Percentiles rank a stretch among this genome's conserved stretches.
phyloP scores from a whole-genome alignment of 2,797 vertebrate genomes.

The Luscinia luscinia region DNA sequence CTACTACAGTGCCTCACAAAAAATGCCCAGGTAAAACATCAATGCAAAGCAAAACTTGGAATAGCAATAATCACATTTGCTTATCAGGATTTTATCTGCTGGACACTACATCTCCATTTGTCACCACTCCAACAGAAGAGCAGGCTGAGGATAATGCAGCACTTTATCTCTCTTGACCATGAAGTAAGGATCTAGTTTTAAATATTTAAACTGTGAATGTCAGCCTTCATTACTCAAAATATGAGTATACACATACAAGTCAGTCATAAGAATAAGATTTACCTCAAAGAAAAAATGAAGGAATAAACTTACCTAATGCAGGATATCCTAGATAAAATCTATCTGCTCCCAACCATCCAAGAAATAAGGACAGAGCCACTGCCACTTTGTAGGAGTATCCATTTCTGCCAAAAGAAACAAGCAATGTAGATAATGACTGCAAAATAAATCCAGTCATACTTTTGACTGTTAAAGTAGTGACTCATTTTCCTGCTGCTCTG shows the following conservation, averaged over 20 bases:
- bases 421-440: constrained; percentile 18
- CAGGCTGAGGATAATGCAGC: neutral
- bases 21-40: neutral
- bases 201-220: neutral
- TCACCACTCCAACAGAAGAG: neutral
- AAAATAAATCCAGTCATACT: constrained; percentile 18
- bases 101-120: neutral
- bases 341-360: constrained; percentile 97
- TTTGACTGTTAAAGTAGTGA: constrained; percentile 46
- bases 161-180: constrained; percentile 5
- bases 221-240: neutral
- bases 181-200: neutral
- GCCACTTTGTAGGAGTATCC: constrained; percentile 97
- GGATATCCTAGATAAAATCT: constrained; percentile 98
- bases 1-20: neutral
- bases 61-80: neutral
- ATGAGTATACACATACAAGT: neutral
- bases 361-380: constrained; percentile 94
- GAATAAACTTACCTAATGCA: constrained; percentile 87
- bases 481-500: constrained; percentile 46
- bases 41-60: neutral
- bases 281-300: neutral
- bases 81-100: constrained; percentile 30
- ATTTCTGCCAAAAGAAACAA: constrained; percentile 81
- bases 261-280: neutral